Conservation (phyloP, 2,888 invertebrate genomes). For the Nomada lathburiana region DNA sequence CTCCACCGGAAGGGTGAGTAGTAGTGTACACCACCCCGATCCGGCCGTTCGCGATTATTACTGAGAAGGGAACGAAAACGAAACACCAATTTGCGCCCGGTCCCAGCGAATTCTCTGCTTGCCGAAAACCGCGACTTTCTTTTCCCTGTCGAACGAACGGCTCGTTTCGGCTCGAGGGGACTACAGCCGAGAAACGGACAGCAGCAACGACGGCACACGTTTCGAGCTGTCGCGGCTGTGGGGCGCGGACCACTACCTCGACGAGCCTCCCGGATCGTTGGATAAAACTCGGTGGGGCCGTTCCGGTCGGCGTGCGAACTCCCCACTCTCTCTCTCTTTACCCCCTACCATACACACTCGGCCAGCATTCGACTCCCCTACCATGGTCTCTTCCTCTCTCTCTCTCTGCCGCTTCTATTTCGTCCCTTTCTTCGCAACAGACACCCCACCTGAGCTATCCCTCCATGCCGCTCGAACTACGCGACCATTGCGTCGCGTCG, state of each 20-base stretch:
- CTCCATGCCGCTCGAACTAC: constrained; percentile 25
- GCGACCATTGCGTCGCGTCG: constrained; percentile 53
- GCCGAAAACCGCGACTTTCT: neutral
- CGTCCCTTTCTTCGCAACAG: constrained; percentile 36
- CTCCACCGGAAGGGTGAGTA: constrained; percentile 31
- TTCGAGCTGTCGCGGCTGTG: constrained; percentile 80
- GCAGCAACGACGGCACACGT: constrained; percentile 57
- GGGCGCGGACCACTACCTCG: constrained; percentile 83
- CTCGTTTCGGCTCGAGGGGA: neutral
- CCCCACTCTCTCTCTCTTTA: constrained; percentile 72
- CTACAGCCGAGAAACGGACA: constrained; percentile 24
- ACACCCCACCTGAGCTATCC: constrained; percentile 32
- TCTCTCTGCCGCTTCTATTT: constrained; percentile 32
- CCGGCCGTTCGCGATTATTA: neutral
- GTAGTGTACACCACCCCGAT: constrained; percentile 25
- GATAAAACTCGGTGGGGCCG: constrained; percentile 81
- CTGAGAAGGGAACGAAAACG: neutral
- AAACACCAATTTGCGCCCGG: neutral
- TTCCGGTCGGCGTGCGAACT: constrained; percentile 82
- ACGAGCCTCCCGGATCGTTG: constrained; percentile 84
- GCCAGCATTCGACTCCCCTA: constrained; percentile 34
- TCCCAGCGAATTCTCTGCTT: neutral
- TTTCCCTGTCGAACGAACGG: neutral
- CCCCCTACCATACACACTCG: constrained; percentile 42
- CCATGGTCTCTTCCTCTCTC: constrained; percentile 19